Evolutionary conservation across 2,888 invertebrate genomes (phyloP).

Genomic region (Limnephilus marmoratus): DNA sequence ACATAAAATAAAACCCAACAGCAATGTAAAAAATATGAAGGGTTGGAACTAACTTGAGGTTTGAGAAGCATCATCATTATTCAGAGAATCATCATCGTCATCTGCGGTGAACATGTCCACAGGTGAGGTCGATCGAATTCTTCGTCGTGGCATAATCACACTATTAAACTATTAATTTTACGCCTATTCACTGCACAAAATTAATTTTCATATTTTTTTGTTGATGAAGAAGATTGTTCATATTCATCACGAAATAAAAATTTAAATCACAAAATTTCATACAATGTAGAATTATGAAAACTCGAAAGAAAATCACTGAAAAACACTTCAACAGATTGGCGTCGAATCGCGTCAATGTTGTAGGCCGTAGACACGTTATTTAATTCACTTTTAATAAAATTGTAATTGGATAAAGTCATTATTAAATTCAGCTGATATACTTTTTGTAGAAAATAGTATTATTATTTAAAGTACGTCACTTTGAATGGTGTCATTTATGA

Average conservation of each 20-base stretch:
- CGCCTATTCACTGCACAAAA: not conserved
- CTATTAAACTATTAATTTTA: not conserved
- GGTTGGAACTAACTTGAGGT: conserved; percentile 54
- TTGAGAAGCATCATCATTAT: conserved; percentile 62
- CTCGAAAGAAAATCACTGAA: not conserved
- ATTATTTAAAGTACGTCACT: not conserved
- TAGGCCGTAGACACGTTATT: not conserved
- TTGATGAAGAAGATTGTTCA: too few relatives aligned
- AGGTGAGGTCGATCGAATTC: conserved; percentile 60
- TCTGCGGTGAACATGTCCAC: conserved; percentile 58
- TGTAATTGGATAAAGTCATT: not conserved
- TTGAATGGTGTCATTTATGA: not conserved
- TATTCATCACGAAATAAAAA: not conserved
- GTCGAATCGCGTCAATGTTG: not conserved
- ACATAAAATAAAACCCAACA: not conserved
- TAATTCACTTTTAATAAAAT: not conserved
- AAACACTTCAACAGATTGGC: not conserved
- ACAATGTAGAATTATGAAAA: not conserved
- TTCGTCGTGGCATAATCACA: conserved; percentile 61
- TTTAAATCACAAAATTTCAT: not conserved
- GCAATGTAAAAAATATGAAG: not conserved
- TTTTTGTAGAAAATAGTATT: not conserved
- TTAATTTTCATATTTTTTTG: not conserved
- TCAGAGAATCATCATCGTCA: conserved; percentile 64
- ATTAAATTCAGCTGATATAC: not conserved